Evolutionary conservation across 2,888 invertebrate genomes (phyloP), one percentile per base, ranked within the genome.

Genomic region (Chrysina gloriosa): DNA sequence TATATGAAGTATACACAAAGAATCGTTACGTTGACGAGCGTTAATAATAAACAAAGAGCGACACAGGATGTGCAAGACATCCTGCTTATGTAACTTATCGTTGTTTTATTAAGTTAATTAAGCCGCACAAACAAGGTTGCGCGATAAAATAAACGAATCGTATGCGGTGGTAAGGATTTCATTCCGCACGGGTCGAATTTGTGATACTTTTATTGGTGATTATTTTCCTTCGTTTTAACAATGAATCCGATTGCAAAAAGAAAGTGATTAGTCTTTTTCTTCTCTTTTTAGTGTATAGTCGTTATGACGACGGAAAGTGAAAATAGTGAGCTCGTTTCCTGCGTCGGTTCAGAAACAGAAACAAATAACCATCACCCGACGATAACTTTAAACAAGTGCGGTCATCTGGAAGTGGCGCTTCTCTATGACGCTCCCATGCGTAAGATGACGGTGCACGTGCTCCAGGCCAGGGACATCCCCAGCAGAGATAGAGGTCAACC

Each of bases 371-470:
- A 80, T 83, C 52, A 82, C 87, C 81, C 79, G 86, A 81, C 69
- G 75, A 73, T 47, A 54, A 42, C 78, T 42, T 72, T 82, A 77
- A 89, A 83, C 82, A 86, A 87, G 70, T 89, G 93, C 73, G 95
- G 96, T 3, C 90, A 91, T 70, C 86, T 97, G 71, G 96, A 97
- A 84, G 89, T 96, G 69, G 94, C 95, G 4, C 88, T 97, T 78
- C 85, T 94, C 29, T 97, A 96, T 81, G 96, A 96, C 81, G 93
- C 95, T 9, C 94, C 94, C 4, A 93, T 95, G 84, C 89, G 94
- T 69, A 94, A 93, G 84, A 95, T 97, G 94, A 94, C 94, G 47
- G 92, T 97, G 21, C 95, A 95, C 77, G 91, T 97, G 63, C 86
- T 96, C 71, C 96, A 96, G 83, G 96, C 95, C 0, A 87, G 92